phyloP scores from a whole-genome alignment of 2,888 invertebrate genomes.

The Netelia inedita region DNA sequence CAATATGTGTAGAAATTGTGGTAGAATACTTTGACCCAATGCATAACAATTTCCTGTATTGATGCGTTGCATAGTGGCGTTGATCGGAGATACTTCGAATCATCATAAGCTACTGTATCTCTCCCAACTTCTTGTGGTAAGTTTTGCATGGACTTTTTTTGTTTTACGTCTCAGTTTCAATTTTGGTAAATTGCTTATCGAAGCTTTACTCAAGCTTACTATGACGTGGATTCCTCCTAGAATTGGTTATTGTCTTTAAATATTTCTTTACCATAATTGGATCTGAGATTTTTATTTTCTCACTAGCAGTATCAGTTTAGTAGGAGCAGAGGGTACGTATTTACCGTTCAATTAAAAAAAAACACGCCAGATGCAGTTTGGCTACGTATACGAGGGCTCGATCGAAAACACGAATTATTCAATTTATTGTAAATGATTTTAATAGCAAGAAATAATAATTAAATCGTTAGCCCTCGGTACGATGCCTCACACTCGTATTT shows the following conservation, averaged over 20 bases:
- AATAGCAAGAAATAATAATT: background rate
- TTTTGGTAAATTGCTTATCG: constrained; percentile 70
- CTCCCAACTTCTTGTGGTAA: constrained; percentile 87
- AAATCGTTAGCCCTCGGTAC: constrained; percentile 42
- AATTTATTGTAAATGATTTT: constrained; percentile 1
- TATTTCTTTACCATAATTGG: constrained; percentile 71
- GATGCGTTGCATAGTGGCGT: constrained; percentile 85
- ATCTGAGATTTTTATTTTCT: constrained; percentile 59
- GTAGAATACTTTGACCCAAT: constrained; percentile 66
- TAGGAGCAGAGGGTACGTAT: constrained; percentile 79
- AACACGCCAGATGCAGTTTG: constrained; percentile 58
- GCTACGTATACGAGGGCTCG: constrained; percentile 59
- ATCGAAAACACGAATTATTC: background rate
- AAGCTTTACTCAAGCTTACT: constrained; percentile 71
- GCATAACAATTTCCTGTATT: constrained; percentile 79
- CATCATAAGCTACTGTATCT: constrained; percentile 87
- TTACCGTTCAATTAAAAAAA: constrained; percentile 59
- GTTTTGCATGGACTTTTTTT: constrained; percentile 82
- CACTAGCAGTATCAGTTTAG: constrained; percentile 71
- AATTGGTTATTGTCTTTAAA: constrained; percentile 2
- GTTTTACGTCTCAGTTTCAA: constrained; percentile 68
- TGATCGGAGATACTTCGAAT: constrained; percentile 87
- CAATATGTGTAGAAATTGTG: constrained; percentile 56
- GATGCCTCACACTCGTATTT: constrained; percentile 54
- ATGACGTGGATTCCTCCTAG: constrained; percentile 67